Percentiles rank a stretch among this genome's conserved stretches.
These are phyloP conservation scores for Pseudorhombus dupliciocellatus DNA, from an alignment of 2,113 vertebrate species.

Conservation along the genomic window DNA sequence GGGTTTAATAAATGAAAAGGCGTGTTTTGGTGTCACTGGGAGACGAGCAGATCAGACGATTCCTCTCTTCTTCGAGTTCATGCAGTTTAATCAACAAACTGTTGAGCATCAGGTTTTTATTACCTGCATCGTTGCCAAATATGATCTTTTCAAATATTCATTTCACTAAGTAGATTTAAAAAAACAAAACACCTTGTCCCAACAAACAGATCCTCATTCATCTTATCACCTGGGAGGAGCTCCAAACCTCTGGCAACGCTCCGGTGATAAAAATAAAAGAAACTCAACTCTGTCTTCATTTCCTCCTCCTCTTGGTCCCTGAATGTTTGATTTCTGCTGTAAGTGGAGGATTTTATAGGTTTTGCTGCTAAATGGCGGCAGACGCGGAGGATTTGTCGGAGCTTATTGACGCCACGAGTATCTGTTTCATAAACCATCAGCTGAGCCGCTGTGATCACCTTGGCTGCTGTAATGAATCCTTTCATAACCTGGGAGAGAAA, in stretches of 20 bases:
- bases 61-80: too few relatives aligned
- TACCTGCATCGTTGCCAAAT: too few relatives aligned
- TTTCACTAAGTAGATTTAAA: too few relatives aligned
- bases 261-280: too few relatives aligned
- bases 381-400: slow-evolving; percentile 32
- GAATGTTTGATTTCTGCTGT: background rate
- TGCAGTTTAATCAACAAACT: too few relatives aligned
- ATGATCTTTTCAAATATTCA: too few relatives aligned
- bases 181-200: too few relatives aligned
- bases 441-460: slow-evolving; percentile 43
- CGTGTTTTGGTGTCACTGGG: slow-evolving; percentile 32
- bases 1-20: slow-evolving; percentile 38
- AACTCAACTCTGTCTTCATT: background rate
- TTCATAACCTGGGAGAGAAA: slow-evolving; percentile 18
- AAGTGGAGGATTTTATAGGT: slow-evolving; percentile 13
- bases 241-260: too few relatives aligned
- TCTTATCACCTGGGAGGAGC: too few relatives aligned
- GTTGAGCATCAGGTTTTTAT: too few relatives aligned
- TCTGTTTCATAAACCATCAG: background rate
- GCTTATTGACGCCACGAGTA: slow-evolving; percentile 35
- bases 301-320: background rate
- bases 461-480: slow-evolving; percentile 23
- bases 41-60: slow-evolving; percentile 4
- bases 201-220: too few relatives aligned
- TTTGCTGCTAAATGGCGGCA: slow-evolving; percentile 41